phyloP scores from a whole-genome alignment of 1,140 invertebrate species.

The Bilobella aurantiaca region DNA sequence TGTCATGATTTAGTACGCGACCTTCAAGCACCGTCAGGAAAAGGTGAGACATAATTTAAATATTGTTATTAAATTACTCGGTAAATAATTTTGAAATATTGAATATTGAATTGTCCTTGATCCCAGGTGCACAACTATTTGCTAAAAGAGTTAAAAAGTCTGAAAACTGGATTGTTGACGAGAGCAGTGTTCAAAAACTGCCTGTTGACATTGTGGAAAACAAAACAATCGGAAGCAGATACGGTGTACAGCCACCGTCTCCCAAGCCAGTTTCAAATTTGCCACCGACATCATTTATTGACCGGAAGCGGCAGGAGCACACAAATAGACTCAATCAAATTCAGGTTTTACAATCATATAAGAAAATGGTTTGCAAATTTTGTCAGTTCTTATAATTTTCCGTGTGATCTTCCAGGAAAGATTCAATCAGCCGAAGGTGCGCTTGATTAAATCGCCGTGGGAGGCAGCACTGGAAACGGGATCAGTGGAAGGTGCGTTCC shows the following conservation, averaged over 20 bases:
- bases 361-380: background rate
- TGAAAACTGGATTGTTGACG: constrained; percentile 77
- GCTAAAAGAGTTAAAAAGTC: constrained; percentile 72
- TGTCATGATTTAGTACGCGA: constrained; percentile 64
- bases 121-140: constrained; percentile 67
- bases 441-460: constrained; percentile 59
- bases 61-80: background rate
- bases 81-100: no score
- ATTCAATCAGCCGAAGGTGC: constrained; percentile 49
- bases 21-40: constrained; percentile 62
- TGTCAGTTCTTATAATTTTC: background rate
- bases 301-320: constrained; percentile 43
- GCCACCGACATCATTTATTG: constrained; percentile 38
- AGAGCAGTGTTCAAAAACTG: constrained; percentile 42
- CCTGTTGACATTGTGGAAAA: background rate
- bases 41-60: constrained; percentile 46
- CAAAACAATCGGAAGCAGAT: no score
- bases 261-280: constrained; percentile 16
- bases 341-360: no score
- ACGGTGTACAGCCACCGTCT: constrained; percentile 37
- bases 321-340: constrained; percentile 47
- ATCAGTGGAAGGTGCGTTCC: constrained; percentile 56
- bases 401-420: constrained; percentile 43
- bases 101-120: background rate
- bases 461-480: constrained; percentile 60